Conservation (phyloP, 2,113 vertebrate species). For the Pundamilia nyererei region DNA sequence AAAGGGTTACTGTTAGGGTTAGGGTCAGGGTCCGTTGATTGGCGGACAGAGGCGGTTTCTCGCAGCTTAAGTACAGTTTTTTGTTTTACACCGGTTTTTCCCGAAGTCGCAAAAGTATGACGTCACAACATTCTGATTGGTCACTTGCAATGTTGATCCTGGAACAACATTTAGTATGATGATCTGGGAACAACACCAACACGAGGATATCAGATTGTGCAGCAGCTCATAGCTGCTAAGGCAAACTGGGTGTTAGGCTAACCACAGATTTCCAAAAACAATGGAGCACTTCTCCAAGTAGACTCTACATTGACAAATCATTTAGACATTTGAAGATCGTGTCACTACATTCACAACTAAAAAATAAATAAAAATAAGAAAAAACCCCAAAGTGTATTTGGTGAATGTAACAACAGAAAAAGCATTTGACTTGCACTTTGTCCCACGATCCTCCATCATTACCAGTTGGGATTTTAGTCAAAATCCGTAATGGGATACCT, state of each 20-base stretch:
- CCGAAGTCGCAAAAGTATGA: no score
- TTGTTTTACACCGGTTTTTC: no score
- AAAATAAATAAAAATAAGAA: neutral
- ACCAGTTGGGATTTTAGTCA: neutral
- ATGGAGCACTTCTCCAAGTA: neutral
- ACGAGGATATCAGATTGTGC: no score
- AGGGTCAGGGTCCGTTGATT: no score
- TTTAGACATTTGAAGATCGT: neutral
- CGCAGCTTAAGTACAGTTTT: no score
- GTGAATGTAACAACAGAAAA: neutral
- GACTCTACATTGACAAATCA: neutral
- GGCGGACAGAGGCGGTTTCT: no score
- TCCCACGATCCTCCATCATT: neutral
- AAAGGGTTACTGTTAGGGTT: no score
- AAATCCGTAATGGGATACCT: neutral
- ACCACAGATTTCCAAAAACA: neutral
- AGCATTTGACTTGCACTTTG: neutral
- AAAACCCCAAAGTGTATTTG: neutral
- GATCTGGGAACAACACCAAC: no score
- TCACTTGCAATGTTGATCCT: no score
- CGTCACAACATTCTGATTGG: no score
- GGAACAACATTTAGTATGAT: no score
- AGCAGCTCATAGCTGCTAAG: neutral
- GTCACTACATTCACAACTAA: neutral
- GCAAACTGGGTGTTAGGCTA: accelerated